Evolutionary conservation across 2,888 invertebrate species (phyloP), one percentile per base, ranked within the genome.

Genomic region (Nineta flava): DNA sequence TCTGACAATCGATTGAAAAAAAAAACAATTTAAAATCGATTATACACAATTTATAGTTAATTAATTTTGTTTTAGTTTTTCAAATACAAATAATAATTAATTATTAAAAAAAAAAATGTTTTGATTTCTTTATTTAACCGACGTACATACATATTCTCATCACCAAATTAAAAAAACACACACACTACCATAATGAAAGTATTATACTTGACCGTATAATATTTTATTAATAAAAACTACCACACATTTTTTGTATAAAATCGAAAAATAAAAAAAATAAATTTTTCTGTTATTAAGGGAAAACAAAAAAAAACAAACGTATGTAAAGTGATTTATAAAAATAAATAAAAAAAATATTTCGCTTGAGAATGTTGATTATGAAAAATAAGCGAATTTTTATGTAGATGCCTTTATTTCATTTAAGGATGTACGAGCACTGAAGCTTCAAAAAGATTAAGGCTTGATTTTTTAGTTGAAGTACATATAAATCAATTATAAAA

Each of bases 271-370:
- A 38, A 13, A 38, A 38, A 38, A 38, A 38, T 13, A 3, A 38
- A 12, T 38, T 38, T 38, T 38, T 38, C 38, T 38, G 38, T 38
- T 38, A 38, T 38, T 38, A n/a, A 38, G 15, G 15, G n/a, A 38
- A 38, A 38, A 38, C 13, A n/a, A 35, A 35, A 35, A 35, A 35
- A 13, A 35, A 35, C 3, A 38, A 38, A 38, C 15, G 38, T 57
- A 57, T 61, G 59, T 60, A 60, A 60, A 38, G 38, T 60, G 56
- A 59, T 59, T 59, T 57, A 60, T 58, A 55, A 59, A 60, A 57
- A 60, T 57, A 59, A 61, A 59, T 58, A 46, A 46, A 46, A 44
- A 58, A 58, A 58, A 54, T 61, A 58, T 38, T 58, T 58, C 59
- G 61, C 60, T 60, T 61, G 57, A 56, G 38, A 38, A 38, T 38